These are phyloP conservation scores for Brachypodius melanocephalos DNA, from an alignment of 2,113 vertebrate genomes.

Conservation along the genomic window DNA sequence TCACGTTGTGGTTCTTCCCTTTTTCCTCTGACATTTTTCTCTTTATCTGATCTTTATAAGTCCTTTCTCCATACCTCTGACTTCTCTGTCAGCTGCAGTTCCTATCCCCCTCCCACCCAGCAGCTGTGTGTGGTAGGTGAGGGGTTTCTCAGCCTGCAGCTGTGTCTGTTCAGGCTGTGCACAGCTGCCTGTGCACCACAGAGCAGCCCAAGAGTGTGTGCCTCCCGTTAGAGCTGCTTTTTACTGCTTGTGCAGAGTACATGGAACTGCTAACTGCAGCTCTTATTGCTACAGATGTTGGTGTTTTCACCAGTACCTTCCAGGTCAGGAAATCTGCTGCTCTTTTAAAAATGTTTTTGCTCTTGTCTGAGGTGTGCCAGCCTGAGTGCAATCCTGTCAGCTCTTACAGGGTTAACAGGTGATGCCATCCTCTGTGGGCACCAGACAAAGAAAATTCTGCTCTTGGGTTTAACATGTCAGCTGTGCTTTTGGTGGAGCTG, in stretches of 20 bases:
- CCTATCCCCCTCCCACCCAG: neutral
- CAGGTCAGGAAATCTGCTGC: neutral
- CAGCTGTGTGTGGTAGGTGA: neutral
- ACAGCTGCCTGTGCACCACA: neutral
- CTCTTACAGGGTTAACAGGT: neutral
- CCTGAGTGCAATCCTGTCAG: neutral
- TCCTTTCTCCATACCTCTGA: neutral
- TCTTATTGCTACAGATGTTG: neutral
- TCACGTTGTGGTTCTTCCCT: neutral
- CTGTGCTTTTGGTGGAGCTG: slow-evolving; percentile 1
- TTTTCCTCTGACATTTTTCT: neutral
- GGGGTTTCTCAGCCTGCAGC: neutral
- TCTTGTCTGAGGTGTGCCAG: neutral
- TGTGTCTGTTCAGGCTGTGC: neutral
- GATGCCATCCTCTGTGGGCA: neutral
- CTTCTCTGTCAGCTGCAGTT: neutral
- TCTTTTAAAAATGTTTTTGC: neutral
- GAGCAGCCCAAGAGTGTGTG: neutral
- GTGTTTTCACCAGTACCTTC: neutral
- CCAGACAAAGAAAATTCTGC: neutral
- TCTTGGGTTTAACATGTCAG: neutral
- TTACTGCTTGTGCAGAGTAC: neutral
- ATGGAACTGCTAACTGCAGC: neutral
- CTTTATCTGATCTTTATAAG: neutral
- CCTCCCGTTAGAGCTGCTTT: neutral